These are phyloP conservation scores for Theonella swinhoei DNA, from an alignment of 37 sponge, comb jelly and placozoan species.

Conservation along the genomic window DNA sequence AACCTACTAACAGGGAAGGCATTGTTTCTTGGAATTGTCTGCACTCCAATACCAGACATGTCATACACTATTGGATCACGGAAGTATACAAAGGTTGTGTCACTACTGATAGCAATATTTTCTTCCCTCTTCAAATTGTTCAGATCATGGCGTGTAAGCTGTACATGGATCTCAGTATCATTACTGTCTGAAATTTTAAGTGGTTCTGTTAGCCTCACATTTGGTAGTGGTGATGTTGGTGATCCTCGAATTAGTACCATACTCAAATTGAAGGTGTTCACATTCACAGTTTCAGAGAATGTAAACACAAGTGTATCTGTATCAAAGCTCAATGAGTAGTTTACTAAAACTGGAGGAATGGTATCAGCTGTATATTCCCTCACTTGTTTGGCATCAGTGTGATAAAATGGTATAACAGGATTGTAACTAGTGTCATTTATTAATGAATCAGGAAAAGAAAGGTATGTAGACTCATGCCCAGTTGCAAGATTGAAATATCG, in stretches of 20 bases:
- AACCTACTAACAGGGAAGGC: slow-evolving; percentile 38
- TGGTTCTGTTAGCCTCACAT: slow-evolving; percentile 23
- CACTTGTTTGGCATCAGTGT: slow-evolving; percentile 44
- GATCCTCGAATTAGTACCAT: slow-evolving; percentile 64
- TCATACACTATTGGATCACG: slow-evolving; percentile 52
- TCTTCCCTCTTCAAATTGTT: slow-evolving; percentile 74
- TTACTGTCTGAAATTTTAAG: slow-evolving; percentile 31
- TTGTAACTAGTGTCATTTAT: slow-evolving; percentile 72
- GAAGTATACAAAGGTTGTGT: slow-evolving; percentile 46
- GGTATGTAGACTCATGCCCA: slow-evolving; percentile 45
- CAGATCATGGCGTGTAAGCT: slow-evolving; percentile 52
- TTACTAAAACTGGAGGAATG: slow-evolving; percentile 46
- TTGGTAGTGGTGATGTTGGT: background rate
- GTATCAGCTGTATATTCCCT: slow-evolving; percentile 47
- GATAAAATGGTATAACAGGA: slow-evolving; percentile 41
- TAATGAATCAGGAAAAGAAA: slow-evolving; percentile 40
- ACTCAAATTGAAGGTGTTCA: slow-evolving; percentile 49
- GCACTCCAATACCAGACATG: slow-evolving; percentile 70
- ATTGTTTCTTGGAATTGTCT: slow-evolving; percentile 11
- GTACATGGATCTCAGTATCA: slow-evolving; percentile 55
- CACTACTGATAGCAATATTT: slow-evolving; percentile 32
- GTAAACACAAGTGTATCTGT: slow-evolving; percentile 40
- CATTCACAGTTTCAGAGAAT: slow-evolving; percentile 82
- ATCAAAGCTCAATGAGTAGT: slow-evolving; percentile 53
- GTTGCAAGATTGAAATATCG: slow-evolving; percentile 60